Conservation (phyloP, 2,113 vertebrate species). For the Nibea albiflora region DNA sequence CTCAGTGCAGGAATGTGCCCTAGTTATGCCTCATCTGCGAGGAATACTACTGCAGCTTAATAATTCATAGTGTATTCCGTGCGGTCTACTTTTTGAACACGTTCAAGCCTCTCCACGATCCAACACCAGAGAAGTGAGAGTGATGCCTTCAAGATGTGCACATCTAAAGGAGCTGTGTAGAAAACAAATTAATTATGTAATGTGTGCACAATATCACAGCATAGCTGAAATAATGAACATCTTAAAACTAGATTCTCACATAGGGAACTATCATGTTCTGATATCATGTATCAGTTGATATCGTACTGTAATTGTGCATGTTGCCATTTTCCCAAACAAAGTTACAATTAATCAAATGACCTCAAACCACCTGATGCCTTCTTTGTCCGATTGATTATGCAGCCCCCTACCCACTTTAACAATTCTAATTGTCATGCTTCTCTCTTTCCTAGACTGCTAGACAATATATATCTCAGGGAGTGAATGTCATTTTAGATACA, state of each 20-base stretch:
- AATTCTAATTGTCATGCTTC: background rate
- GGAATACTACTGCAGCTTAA: conserved; percentile 47
- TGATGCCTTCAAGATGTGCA: conserved; percentile 7
- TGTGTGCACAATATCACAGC: background rate
- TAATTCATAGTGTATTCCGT: conserved; percentile 43
- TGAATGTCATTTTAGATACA: background rate
- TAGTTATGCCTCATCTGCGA: conserved; percentile 41
- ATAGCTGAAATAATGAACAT: background rate
- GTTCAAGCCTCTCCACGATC: background rate
- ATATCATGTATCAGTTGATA: background rate
- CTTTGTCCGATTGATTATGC: background rate
- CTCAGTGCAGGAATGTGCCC: conserved; percentile 34
- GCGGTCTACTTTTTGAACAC: conserved; percentile 1
- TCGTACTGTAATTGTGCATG: background rate
- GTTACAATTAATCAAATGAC: background rate
- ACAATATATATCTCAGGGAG: background rate
- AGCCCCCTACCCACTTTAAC: background rate
- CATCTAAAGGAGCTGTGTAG: conserved; percentile 1
- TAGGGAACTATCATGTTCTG: background rate
- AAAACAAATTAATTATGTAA: background rate
- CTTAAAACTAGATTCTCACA: background rate
- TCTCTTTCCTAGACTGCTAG: background rate
- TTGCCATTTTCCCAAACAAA: background rate
- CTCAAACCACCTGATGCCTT: background rate
- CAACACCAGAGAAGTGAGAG: background rate